Evolutionary conservation across 2,113 vertebrate genomes (phyloP).

Genomic region (Eurypyga helias): DNA sequence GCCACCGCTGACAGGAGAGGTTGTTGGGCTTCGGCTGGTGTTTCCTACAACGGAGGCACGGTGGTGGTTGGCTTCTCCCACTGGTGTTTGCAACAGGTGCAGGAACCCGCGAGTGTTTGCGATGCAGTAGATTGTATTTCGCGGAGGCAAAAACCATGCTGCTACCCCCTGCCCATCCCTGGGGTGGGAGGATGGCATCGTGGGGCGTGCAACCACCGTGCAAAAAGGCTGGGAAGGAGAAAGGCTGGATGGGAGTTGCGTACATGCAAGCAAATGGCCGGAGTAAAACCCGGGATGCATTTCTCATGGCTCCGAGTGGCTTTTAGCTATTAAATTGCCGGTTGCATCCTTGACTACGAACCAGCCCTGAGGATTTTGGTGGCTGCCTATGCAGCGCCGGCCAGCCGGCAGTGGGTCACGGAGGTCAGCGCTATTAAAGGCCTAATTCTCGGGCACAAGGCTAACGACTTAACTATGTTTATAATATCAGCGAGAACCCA

Average conservation of each 20-base stretch:
- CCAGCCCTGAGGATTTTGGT: background rate
- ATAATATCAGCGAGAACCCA: constrained; percentile 46
- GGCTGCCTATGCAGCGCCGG: background rate
- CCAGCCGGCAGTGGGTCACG: background rate
- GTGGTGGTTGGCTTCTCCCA: background rate
- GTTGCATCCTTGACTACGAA: background rate
- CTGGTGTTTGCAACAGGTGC: fast-evolving
- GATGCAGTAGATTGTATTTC: background rate
- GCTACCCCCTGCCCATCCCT: background rate
- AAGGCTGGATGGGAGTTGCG: fast-evolving
- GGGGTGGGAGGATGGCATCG: background rate
- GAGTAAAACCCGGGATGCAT: fast-evolving
- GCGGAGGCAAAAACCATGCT: background rate
- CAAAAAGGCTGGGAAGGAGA: background rate
- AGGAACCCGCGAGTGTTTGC: background rate
- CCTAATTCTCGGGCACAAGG: background rate
- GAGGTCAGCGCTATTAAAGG: background rate
- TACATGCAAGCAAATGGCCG: fast-evolving
- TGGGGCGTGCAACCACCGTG: fast-evolving
- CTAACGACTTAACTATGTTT: constrained; percentile 38
- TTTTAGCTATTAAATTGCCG: background rate
- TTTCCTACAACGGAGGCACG: fast-evolving
- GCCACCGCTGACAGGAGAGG: background rate
- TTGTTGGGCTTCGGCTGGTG: background rate
- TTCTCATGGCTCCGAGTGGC: fast-evolving